phyloP scores from a whole-genome alignment of 1,140 invertebrate genomes.

The Macrosteles quadrilineatus region DNA sequence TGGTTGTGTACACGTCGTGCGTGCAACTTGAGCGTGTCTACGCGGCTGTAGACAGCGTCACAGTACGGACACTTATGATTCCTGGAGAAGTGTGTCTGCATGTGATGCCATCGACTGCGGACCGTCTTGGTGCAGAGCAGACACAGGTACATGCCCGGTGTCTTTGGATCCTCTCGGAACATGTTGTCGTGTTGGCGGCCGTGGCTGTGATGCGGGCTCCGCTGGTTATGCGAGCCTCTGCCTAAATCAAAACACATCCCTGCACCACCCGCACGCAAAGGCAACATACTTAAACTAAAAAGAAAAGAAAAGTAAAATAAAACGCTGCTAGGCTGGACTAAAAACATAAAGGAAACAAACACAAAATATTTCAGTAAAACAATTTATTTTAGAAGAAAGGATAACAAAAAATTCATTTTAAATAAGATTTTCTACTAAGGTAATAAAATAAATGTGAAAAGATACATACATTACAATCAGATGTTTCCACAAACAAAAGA shows the following conservation, averaged over 20 bases:
- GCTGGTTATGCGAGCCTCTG: slow-evolving; percentile 2
- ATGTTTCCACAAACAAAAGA: too few species aligned
- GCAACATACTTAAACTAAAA: too few species aligned
- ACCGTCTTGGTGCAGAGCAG: slow-evolving; percentile 81
- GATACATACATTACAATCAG: too few species aligned
- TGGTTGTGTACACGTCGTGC: slow-evolving; percentile 37
- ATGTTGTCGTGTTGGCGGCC: slow-evolving; percentile 31
- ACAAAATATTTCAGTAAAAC: too few species aligned
- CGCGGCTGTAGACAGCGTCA: slow-evolving; percentile 80
- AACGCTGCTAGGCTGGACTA: too few species aligned
- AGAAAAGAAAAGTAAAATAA: too few species aligned
- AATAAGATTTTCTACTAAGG: too few species aligned
- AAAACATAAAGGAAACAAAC: too few species aligned
- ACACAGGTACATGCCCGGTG: slow-evolving; percentile 53
- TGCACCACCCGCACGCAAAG: slow-evolving; percentile 5
- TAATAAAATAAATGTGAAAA: too few species aligned
- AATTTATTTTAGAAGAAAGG: too few species aligned
- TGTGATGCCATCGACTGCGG: slow-evolving; percentile 84
- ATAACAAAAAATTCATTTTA: too few species aligned
- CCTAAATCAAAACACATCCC: slow-evolving; percentile 6
- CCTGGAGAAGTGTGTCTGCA: slow-evolving; percentile 77
- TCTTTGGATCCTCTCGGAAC: slow-evolving; percentile 38
- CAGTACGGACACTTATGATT: slow-evolving; percentile 80
- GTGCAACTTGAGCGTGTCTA: slow-evolving; percentile 60
- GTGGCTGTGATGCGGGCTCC: not conserved